Base-by-base conservation (phyloP, 92 coral and sea anemone genomes). In the Ricordea florida region DNA sequence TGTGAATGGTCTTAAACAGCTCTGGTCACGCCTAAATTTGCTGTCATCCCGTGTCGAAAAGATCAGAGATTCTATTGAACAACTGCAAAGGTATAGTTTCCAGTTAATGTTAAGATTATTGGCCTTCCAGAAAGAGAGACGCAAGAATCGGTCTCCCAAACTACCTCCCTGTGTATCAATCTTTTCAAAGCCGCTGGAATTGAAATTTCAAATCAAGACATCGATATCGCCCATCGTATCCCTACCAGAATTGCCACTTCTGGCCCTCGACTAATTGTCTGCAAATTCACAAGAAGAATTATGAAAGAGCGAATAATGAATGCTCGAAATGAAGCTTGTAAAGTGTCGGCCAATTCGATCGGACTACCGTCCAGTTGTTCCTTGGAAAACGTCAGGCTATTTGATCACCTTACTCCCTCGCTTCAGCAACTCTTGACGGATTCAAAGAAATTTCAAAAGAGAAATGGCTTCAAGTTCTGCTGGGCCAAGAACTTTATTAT, bases 201-300 rank as follows among this genome's bases (percentile, higher is more conserved):
- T 31, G 62, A 79, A 58, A 47, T 79, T 29, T 27, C 66, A n/a
- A 40, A 52, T 20, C 69, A 61, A 35, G 74, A 75, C 38, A 62
- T 75, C 17, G 79, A 69, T 46, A 79, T 60, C 35, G 79, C 79
- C 9, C 72, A 80, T 38, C 61, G 78, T 52, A 53, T 79, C 37
- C 85, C 85, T 25, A 37, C 27, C 53, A 66, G 77, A 78, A 66
- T 42, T 52, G 77, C 84, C 16, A 78, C 52, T 24, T 15, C 69
- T 26, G 78, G 78, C 25, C 78, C 84, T 13, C 56, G 62, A 62
- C 84, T 77, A 21, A 35, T 75, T 14, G 25, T 75, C 44, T 74
- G 74, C 48, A 75, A 75, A 47, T 62, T 78, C 57, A 62, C 63
- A 14, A 66, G 77, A 34, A 40, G 66, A 25, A 47, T 30, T n/a